These are phyloP conservation scores for Apamea epomidion DNA, from an alignment of 2,888 invertebrate species.

Conservation along the genomic window DNA sequence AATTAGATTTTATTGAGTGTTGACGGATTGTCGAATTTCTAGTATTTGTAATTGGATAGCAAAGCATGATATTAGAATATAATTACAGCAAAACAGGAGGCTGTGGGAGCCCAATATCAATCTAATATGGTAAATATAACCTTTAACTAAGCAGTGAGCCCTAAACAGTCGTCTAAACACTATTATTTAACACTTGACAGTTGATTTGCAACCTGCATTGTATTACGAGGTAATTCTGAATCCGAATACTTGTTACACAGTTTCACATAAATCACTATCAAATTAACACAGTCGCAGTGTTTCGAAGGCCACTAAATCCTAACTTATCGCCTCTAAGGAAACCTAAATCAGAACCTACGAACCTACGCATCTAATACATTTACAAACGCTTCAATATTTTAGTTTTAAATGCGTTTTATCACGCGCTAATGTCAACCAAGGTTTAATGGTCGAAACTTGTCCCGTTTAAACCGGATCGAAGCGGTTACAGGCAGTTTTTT, in stretches of 20 bases:
- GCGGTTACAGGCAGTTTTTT: conserved; percentile 81
- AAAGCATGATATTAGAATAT: neutral
- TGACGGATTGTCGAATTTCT: neutral
- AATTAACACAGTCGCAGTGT: conserved; percentile 31
- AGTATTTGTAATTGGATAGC: neutral
- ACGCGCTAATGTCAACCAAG: conserved; percentile 76
- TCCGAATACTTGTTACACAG: conserved; percentile 28
- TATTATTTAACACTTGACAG: conserved; percentile 40
- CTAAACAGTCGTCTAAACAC: conserved; percentile 6
- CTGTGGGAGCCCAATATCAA: neutral
- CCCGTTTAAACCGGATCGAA: conserved; percentile 79
- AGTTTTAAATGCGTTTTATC: conserved; percentile 75
- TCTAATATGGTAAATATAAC: conserved; percentile 25
- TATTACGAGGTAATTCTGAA: conserved; percentile 43
- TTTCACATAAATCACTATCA: conserved; percentile 47
- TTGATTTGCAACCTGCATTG: conserved; percentile 39
- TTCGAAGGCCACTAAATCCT: conserved; percentile 36
- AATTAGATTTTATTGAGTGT: conserved; percentile 3
- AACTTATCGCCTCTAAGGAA: conserved; percentile 36
- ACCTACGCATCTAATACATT: conserved; percentile 58
- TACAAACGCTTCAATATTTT: conserved; percentile 65
- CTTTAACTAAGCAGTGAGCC: conserved; percentile 6
- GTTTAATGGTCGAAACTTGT: conserved; percentile 77
- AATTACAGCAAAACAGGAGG: neutral
- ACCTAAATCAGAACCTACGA: conserved; percentile 35